Base-by-base conservation (phyloP, 2,888 invertebrate species). In the Marronus borbonicus region DNA sequence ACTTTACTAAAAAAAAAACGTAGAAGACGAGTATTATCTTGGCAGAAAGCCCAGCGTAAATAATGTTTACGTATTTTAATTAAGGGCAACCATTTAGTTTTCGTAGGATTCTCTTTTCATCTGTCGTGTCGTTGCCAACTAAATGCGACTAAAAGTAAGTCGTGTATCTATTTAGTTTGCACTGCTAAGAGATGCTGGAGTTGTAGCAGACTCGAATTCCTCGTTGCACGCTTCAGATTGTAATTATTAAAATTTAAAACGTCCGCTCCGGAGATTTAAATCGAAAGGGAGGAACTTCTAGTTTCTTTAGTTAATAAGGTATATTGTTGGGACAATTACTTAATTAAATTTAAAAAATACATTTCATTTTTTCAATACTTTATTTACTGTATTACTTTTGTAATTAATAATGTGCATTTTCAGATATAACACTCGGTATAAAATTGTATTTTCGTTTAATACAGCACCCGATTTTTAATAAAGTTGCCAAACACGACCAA, bases 11-110 rank as follows among this genome's bases (percentile, higher is more conserved):
- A 36, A 50, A 50, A 39, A 39, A 36, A 50, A 50, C 20, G 49
- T 14, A 31, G n/a, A 62, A 31, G 31, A 31, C 31, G 39, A 44
- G 44, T n/a, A 50, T 68, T 68, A 68, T 50, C 49, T 68, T 39
- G 50, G 68, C 49, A 3, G 50, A 28, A 68, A 68, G 68, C 50
- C 60, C 44, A 1, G 20, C 72, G 72, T 74, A 74, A 74, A 74
- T 74, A 39, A 74, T 60, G 60, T 74, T 74, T 60, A 60, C 10
- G 72, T 60, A 74, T 74, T 74, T 74, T 74, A 74, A 74, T 74
- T 74, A 74, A 74, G 72, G 55, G 60, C 72, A 62, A 44, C 72
- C 44, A 60, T 74, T 74, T 74, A 44, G 49, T 60, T 74, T 60
- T 58, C 24, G 50, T 50, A 2, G 39, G 49, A 14, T 17, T 68